Percentiles rank a stretch among this genome's conserved stretches.
Evolutionary conservation across 2,797 vertebrate species (phyloP).

Genomic region (Pagetopsis macropterus): DNA sequence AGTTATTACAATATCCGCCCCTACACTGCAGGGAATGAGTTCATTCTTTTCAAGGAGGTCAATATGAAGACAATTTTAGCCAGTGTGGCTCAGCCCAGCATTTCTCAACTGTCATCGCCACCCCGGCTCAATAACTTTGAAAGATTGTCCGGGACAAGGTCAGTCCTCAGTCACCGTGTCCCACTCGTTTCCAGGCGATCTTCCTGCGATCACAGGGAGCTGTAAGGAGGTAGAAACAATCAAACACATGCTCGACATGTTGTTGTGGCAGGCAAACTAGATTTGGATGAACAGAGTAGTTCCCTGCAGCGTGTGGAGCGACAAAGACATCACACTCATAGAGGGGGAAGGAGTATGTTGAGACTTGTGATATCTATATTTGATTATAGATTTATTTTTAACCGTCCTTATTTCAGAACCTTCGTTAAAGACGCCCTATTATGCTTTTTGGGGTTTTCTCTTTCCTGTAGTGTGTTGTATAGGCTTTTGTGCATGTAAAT

Average conservation of each 20-base stretch:
- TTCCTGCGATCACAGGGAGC: slow-evolving; percentile 47
- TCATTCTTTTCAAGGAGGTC: slow-evolving; percentile 78
- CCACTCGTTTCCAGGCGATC: slow-evolving; percentile 64
- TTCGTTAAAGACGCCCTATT: too few species aligned
- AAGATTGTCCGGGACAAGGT: slow-evolving; percentile 82
- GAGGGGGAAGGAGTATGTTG: neutral
- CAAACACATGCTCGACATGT: slow-evolving; percentile 25
- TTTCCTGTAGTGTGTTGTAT: too few species aligned
- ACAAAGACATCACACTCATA: neutral
- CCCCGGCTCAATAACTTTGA: slow-evolving; percentile 85
- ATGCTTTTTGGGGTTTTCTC: too few species aligned
- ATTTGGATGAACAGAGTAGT: slow-evolving; percentile 35
- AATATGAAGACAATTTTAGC: slow-evolving; percentile 79
- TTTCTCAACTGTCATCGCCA: slow-evolving; percentile 82
- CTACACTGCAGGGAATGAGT: slow-evolving; percentile 60
- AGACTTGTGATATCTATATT: neutral
- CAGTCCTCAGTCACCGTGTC: slow-evolving; percentile 76
- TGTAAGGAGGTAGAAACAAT: slow-evolving; percentile 55
- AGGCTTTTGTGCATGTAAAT: too few species aligned
- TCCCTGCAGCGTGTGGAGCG: slow-evolving; percentile 1
- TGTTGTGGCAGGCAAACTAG: slow-evolving; percentile 25
- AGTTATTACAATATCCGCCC: slow-evolving; percentile 39
- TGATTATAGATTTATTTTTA: slow-evolving; percentile 10
- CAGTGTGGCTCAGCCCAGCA: slow-evolving; percentile 63
- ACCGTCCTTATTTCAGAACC: slow-evolving; percentile 18